Evolutionary conservation across 2,113 vertebrate species (phyloP).

Genomic region (Pelecanoides urinatrix): DNA sequence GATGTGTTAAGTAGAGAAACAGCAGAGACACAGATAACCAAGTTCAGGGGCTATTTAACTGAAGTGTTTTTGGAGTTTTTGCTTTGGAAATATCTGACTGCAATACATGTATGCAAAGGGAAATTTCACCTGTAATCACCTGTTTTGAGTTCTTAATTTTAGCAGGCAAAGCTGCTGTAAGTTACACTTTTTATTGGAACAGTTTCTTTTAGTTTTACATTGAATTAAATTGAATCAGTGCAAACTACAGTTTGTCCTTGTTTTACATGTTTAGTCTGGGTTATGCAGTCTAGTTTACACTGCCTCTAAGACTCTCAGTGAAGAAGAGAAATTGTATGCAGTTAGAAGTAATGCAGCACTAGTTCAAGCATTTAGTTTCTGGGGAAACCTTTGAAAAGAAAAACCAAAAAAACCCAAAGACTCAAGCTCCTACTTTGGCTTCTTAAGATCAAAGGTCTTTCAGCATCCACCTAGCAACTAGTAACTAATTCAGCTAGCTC

Average conservation of each 20-base stretch:
- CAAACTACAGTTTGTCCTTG: not conserved
- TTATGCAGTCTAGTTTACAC: not conserved
- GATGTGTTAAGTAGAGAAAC: not conserved
- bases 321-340: not conserved
- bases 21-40: not conserved
- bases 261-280: not conserved
- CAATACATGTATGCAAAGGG: not conserved
- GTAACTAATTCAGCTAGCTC: not conserved
- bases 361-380: not conserved
- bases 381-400: not conserved
- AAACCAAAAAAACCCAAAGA: not conserved
- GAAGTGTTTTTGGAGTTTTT: not conserved
- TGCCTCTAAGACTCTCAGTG: not conserved
- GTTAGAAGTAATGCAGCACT: not conserved
- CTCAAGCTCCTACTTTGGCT: not conserved
- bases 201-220: not conserved
- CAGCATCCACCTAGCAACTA: not conserved
- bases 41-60: not conserved
- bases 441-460: conserved; percentile 33
- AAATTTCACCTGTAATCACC: not conserved
- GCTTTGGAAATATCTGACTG: not conserved
- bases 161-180: not conserved
- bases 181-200: not conserved
- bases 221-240: not conserved
- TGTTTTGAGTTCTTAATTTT: not conserved